A percentile compares a stretch with the other conserved stretches of the same genome.
phyloP scores from a whole-genome alignment of 2,797 vertebrate genomes.

The Mus caroli region DNA sequence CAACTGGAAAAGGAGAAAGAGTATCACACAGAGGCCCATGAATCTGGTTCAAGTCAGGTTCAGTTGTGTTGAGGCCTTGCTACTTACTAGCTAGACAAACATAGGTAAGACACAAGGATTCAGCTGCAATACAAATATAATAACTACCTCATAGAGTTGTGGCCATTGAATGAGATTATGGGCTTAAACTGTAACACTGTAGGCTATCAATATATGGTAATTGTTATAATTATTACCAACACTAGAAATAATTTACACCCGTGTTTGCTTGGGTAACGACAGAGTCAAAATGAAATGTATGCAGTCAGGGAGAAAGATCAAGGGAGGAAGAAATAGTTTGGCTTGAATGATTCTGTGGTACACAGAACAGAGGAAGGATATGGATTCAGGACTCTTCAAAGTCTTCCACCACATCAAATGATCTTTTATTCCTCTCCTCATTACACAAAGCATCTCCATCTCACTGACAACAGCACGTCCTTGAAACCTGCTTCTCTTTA shows the following conservation, averaged over 20 bases:
- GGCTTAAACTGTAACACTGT: constrained; percentile 1
- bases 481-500: constrained; percentile 38
- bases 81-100: constrained; percentile 7
- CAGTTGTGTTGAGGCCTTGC: not conserved
- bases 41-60: constrained; percentile 2
- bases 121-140: constrained; percentile 28
- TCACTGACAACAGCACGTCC: constrained; percentile 43
- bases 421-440: constrained; percentile 3
- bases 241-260: constrained; percentile 40
- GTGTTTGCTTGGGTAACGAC: constrained; percentile 41
- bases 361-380: constrained; percentile 34
- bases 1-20: constrained; percentile 2
- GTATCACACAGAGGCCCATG: not conserved
- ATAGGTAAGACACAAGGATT: not conserved
- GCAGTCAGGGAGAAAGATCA: not conserved
- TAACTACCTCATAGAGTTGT: not conserved
- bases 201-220: constrained; percentile 28
- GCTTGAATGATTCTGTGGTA: not conserved
- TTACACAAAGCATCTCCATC: constrained; percentile 38
- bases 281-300: not conserved
- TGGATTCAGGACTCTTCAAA: constrained; percentile 21
- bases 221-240: not conserved
- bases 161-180: constrained; percentile 24
- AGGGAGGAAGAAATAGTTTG: not conserved
- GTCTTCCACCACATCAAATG: constrained; percentile 43